Conservation (phyloP, 2,797 vertebrate species). For the Novumbra hubbsi region DNA sequence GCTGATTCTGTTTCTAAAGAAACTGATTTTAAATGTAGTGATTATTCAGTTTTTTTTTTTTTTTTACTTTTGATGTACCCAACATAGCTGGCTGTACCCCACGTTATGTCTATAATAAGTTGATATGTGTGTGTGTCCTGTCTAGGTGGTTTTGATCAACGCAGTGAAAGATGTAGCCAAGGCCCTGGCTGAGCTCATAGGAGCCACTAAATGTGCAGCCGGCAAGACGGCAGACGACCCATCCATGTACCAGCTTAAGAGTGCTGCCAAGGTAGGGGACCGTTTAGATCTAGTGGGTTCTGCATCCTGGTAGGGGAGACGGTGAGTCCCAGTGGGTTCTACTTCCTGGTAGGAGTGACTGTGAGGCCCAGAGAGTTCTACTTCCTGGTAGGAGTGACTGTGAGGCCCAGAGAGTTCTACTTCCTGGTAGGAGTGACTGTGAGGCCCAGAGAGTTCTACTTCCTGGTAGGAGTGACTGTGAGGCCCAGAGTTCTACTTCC, state of each 20-base stretch:
- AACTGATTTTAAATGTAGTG: neutral
- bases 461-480: no score
- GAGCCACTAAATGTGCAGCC: constrained; percentile 94
- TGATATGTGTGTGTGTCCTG: constrained; percentile 2
- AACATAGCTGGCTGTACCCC: neutral
- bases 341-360: neutral
- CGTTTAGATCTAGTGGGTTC: neutral
- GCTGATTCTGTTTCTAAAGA: neutral
- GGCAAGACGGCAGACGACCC: constrained; percentile 96
- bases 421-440: neutral
- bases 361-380: neutral
- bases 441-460: no score
- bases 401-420: neutral
- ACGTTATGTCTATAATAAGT: neutral
- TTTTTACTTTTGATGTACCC: neutral
- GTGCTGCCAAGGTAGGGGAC: constrained; percentile 88
- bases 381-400: neutral
- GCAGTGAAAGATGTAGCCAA: constrained; percentile 98
- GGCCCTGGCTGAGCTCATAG: constrained; percentile 93
- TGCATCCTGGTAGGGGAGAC: neutral
- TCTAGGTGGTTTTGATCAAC: constrained; percentile 94
- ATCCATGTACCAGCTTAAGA: constrained; percentile 97
- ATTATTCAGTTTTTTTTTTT: no score
- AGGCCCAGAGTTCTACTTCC: neutral
- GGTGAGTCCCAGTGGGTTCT: neutral